phyloP scores from a whole-genome alignment of 2,797 vertebrate species.

The Brachymystax lenok region DNA sequence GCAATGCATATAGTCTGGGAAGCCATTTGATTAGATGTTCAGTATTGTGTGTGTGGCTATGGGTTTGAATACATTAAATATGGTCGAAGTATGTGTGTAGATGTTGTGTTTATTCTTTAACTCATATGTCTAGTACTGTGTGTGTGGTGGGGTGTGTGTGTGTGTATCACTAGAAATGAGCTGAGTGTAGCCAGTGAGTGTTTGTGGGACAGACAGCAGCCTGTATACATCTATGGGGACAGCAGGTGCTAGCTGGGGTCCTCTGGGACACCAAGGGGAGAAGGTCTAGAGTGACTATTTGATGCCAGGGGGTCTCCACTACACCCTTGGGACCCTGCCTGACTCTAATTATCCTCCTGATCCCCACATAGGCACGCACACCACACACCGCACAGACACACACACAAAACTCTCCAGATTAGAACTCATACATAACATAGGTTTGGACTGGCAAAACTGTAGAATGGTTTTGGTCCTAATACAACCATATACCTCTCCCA shows the following conservation, averaged over 20 bases:
- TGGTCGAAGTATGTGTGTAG: neutral
- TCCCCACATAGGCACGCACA: conserved; percentile 11
- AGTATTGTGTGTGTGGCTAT: conserved; percentile 12
- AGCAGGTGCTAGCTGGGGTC: conserved; percentile 74
- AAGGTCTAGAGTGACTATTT: conserved; percentile 80
- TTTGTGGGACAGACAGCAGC: conserved; percentile 41
- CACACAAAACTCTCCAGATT: neutral
- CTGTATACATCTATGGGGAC: conserved; percentile 51
- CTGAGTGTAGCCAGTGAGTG: conserved; percentile 33
- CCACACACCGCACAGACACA: neutral
- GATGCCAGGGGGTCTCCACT: conserved; percentile 69
- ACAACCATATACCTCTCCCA: too few relatives aligned
- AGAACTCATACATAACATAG: too few relatives aligned
- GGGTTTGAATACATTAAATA: conserved; percentile 1
- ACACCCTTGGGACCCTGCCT: conserved; percentile 64
- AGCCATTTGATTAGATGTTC: too few relatives aligned
- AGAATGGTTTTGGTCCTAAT: too few relatives aligned
- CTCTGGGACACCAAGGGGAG: conserved; percentile 71
- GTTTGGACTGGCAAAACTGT: too few relatives aligned
- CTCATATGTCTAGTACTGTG: neutral
- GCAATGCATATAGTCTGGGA: too few relatives aligned
- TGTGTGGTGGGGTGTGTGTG: conserved; percentile 18
- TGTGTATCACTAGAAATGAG: neutral
- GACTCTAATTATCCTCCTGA: conserved; percentile 72
- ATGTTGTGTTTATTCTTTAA: neutral